Base-by-base conservation (phyloP, 1,140 invertebrate species). In the Platyscapa corneri region DNA sequence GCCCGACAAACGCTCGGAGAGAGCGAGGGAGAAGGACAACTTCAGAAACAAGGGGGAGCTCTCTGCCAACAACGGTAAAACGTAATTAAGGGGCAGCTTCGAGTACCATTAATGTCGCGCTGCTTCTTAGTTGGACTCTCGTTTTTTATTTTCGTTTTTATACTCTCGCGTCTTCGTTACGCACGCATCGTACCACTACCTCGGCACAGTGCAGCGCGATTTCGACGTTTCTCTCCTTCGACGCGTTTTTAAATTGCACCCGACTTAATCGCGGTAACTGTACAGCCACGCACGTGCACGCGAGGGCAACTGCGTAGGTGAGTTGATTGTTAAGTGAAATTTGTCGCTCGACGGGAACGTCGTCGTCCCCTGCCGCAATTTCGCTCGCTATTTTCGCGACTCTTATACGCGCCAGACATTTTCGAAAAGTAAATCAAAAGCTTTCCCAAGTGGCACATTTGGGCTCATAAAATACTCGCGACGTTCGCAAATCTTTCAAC, bases 21-120 rank as follows among this genome's bases (percentile, higher is more conserved):
- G 42, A 46, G 39, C 39, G 39, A 46, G 42, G 39, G 42, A 46
- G 72, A 14, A 18, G 20, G 39, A 30, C 7, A 75, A 34, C 20
- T 39, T n/a, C 30, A 27, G 30, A 67, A 67, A 39, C 34, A 72
- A 72, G 67, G 67, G 67, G 37, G 34, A 72, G 67, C 67, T 72
- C 67, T 27, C 60, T n/a, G 8, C 75, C 39, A 27, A n/a, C 39
- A 85, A 85, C 84, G 84, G 84, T 82, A 85, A 81, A 81, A n/a
- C 56, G 70, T 85, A 81, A 85, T 85, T 82, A 85, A 85, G 83
- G 65, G 65, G 76, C 77, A 75, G 37, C 42, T 72, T 78, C 65
- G 76, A 76, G 83, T 81, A 49, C 83, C 83, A 85, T 85, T 85
- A 85, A 85, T 85, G 78, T 85, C 84, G 84, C 78, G 30, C 12